A percentile compares a stretch with the other conserved stretches of the same genome.
phyloP scores from a whole-genome alignment of 2,888 invertebrate species.

The Seira ritae region DNA sequence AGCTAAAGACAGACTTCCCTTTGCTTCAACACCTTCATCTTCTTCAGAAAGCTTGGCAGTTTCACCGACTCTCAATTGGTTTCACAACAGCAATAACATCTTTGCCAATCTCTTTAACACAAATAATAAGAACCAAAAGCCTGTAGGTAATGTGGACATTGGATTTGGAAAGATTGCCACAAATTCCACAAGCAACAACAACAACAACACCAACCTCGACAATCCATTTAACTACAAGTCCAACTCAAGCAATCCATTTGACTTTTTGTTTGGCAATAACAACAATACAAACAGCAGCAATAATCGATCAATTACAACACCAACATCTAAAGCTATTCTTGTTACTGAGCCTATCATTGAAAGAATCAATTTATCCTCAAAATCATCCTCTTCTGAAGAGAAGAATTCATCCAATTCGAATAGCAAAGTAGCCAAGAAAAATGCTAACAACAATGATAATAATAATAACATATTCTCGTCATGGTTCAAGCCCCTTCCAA shows the following conservation, averaged over 20 bases:
- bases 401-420: not conserved
- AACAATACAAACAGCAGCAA: not conserved
- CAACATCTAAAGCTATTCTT: not conserved
- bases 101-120: slow-evolving; percentile 28
- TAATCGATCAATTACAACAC: not conserved
- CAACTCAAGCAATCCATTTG: slow-evolving; percentile 38
- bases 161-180: not conserved
- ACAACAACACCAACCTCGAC: not conserved
- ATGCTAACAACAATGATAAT: not conserved
- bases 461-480: slow-evolving; percentile 21
- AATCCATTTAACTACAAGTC: slow-evolving; percentile 32
- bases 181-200: not conserved
- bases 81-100: slow-evolving; percentile 7
- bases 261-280: slow-evolving; percentile 33
- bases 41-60: not conserved
- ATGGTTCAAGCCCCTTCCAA: slow-evolving; percentile 23
- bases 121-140: not conserved
- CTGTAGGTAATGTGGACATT: not conserved
- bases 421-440: not conserved
- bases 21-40: not conserved
- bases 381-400: not conserved
- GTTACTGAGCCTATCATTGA: not conserved
- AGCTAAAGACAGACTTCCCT: not conserved
- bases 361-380: not conserved
- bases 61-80: not conserved